A percentile compares a stretch with the other conserved stretches of the same genome.
Conservation (phyloP, 1,140 invertebrate genomes). For the Aphelinus certus region DNA sequence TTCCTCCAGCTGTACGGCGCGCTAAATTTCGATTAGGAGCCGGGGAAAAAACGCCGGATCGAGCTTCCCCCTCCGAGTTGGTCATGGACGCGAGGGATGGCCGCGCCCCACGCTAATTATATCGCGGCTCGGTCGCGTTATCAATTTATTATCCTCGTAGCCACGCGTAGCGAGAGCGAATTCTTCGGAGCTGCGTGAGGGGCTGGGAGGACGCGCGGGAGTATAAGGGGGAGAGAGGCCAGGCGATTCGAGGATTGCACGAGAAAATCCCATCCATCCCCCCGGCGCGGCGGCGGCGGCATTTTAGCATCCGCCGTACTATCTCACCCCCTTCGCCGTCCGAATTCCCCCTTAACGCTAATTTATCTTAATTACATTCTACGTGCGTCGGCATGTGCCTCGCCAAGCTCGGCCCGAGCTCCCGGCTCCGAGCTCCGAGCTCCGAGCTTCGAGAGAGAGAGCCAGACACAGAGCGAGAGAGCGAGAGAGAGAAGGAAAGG, state of each 20-base stretch:
- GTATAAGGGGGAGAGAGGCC: background rate
- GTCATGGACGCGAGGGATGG: no score
- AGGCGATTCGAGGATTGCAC: slow-evolving; percentile 25
- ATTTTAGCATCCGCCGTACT: slow-evolving; percentile 28
- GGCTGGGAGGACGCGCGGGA: no score
- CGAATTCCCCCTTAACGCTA: slow-evolving; percentile 57
- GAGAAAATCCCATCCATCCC: slow-evolving; percentile 25
- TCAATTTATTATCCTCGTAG: slow-evolving; percentile 26
- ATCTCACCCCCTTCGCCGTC: slow-evolving; percentile 31
- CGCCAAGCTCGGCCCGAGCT: background rate
- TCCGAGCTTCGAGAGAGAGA: background rate
- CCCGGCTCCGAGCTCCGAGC: background rate
- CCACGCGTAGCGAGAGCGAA: no score
- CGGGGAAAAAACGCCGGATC: no score
- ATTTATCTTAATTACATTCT: slow-evolving; percentile 66
- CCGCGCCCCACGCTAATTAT: slow-evolving; percentile 9
- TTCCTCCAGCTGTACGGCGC: no score
- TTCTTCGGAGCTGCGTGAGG: no score
- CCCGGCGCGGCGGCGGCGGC: background rate
- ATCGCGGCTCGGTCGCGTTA: slow-evolving; percentile 14
- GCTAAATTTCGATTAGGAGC: background rate
- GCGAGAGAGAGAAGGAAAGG: background rate
- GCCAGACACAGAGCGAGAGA: background rate
- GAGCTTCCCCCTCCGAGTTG: background rate
- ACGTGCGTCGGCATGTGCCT: slow-evolving; percentile 55